Percentiles rank a stretch among this genome's conserved stretches.
Evolutionary conservation across 2,888 invertebrate genomes (phyloP).

Genomic region (Philhelius pedissequus): DNA sequence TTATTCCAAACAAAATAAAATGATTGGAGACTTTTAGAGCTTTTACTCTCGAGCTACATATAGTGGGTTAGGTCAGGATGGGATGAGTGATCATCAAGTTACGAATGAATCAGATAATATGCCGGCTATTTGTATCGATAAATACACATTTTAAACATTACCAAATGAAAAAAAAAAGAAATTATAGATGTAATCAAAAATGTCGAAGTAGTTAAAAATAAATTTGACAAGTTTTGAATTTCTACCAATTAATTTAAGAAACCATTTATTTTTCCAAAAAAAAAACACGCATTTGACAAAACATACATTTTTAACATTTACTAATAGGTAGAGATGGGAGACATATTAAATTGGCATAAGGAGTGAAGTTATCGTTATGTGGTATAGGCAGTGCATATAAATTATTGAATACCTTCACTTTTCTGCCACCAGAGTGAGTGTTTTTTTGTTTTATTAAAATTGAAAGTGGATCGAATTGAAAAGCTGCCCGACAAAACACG

Average conservation of each 20-base stretch:
- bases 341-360: neutral
- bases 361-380: neutral
- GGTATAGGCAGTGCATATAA: neutral
- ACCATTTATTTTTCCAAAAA: neutral
- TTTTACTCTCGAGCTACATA: neutral
- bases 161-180: neutral
- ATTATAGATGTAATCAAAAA: neutral
- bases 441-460: neutral
- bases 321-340: neutral
- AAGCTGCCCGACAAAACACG: neutral
- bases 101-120: conserved; percentile 16
- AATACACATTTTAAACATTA: neutral
- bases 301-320: neutral
- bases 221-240: neutral
- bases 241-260: too few species aligned
- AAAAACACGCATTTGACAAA: neutral
- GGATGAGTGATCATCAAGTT: conserved; percentile 17
- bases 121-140: conserved; percentile 13
- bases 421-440: neutral
- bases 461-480: conserved; percentile 10
- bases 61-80: conserved; percentile 57
- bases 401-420: neutral
- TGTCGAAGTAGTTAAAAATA: neutral
- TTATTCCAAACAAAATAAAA: neutral
- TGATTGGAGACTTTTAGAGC: conserved; percentile 6